phyloP scores from a whole-genome alignment of 2,888 invertebrate species.

The Drosophila seclusa region DNA sequence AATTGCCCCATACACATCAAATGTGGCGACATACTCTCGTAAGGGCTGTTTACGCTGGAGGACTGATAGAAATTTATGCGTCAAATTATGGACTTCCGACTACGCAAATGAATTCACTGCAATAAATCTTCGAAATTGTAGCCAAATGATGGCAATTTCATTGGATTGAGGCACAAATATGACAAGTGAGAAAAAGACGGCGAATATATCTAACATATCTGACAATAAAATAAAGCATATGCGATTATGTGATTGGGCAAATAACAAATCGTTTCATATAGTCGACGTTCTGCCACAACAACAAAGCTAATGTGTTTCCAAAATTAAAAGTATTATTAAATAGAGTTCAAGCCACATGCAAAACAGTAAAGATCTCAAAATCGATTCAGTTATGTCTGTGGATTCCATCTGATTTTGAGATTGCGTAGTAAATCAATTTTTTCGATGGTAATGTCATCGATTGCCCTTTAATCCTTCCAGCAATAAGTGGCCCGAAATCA shows the following conservation, averaged over 20 bases:
- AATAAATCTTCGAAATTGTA: conserved; percentile 58
- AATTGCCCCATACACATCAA: conserved; percentile 38
- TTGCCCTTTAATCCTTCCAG: conserved; percentile 31
- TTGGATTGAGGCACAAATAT: conserved; percentile 28
- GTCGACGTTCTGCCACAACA: background rate
- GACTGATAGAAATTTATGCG: conserved; percentile 70
- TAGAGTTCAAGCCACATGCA: background rate
- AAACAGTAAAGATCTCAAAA: background rate
- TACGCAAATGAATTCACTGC: conserved; percentile 64
- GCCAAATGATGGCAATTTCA: conserved; percentile 31
- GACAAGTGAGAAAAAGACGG: conserved; percentile 2
- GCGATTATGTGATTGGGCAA: conserved; percentile 1
- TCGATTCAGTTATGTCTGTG: background rate
- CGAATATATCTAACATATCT: conserved; percentile 19
- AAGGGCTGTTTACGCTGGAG: conserved; percentile 3
- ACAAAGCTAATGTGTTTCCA: background rate
- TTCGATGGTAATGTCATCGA: conserved; percentile 4
- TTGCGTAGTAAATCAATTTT: background rate
- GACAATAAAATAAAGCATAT: conserved; percentile 7
- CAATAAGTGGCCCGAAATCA: conserved; percentile 63
- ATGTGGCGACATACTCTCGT: conserved; percentile 28
- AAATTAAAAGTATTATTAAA: background rate
- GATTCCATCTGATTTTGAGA: background rate
- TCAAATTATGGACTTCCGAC: conserved; percentile 68
- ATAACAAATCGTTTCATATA: conserved; percentile 1